Evolutionary conservation across 2,797 vertebrate genomes (phyloP).

Genomic region (Denticeps clupeoides): DNA sequence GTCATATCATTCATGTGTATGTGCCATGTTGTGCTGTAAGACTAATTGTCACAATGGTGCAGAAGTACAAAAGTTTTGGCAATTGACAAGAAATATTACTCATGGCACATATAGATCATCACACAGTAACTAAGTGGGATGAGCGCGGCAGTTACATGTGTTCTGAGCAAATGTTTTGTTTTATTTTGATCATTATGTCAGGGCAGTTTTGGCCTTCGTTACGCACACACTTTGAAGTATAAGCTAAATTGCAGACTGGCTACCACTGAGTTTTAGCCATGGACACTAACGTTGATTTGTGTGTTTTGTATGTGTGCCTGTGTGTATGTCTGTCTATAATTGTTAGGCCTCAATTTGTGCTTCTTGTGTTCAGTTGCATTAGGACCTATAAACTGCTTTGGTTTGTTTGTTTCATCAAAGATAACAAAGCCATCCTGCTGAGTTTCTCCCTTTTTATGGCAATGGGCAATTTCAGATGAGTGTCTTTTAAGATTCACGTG

Average conservation of each 20-base stretch:
- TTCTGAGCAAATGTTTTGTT: not conserved
- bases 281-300: too few relatives aligned
- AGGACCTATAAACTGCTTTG: too few relatives aligned
- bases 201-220: constrained; percentile 6
- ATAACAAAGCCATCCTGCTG: not conserved
- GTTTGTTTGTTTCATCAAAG: not conserved
- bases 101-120: constrained; percentile 49
- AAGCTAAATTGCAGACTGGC: too few relatives aligned
- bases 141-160: constrained; percentile 15
- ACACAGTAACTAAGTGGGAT: constrained; percentile 14
- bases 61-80: constrained; percentile 63
- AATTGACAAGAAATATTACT: constrained; percentile 46
- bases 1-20: not conserved
- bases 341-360: too few relatives aligned
- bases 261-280: too few relatives aligned
- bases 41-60: constrained; percentile 18
- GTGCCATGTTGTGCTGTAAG: constrained; percentile 25
- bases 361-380: too few relatives aligned
- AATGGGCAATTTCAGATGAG: not conserved
- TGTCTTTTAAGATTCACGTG: not conserved
- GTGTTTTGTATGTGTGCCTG: too few relatives aligned
- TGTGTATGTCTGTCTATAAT: too few relatives aligned
- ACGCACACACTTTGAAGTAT: too few relatives aligned
- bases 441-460: not conserved
- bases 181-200: not conserved